Evolutionary conservation across 2,113 vertebrate genomes (phyloP), one percentile per base, ranked within the genome.

Genomic region (Labrus mixtus): DNA sequence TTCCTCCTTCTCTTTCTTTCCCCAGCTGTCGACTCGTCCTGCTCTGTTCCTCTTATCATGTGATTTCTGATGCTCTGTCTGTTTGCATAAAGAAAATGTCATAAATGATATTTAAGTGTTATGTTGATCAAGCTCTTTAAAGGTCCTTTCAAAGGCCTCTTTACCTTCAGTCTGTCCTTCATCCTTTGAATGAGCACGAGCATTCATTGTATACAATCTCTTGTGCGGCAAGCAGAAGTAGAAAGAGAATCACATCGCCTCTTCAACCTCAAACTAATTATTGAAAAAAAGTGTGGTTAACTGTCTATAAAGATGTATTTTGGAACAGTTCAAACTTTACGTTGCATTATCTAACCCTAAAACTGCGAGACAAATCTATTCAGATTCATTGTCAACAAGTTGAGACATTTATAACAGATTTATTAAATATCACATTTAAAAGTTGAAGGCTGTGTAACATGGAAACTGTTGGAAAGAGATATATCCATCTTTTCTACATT

Each of bases 1-100:
- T 92, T 92, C 83, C 84, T 85, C 60, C 82, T 89, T 84, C 73
- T 79, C 81, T 72, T n/a, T 85, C 62, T 82, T 79, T 62, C 56
- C 51, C 58, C 77, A 67, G 81, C 89, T 73, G 77, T 78, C 17
- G 41, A 19, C 54, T 73, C 23, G 29, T 76, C 60, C 60, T 58
- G 50, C 41, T 58, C 60, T 66, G 56, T 69, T 78, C 62, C 73
- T 72, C 78, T 54, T 53, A 22, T 82, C 79, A 78, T 89, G 75
- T 84, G 82, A 78, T 83, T 51, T 60, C 23, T 54, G 19, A 67
- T 68, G 72, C 8, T 41, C 33, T 33, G 22, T 56, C 43, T 74
- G 56, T 56, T 78, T 74, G 19, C 15, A 9, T 37, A 29, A 69
- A 64, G 29, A 73, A 39, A 70, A 54, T 64, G 50, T 71, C 79